Evolutionary conservation across 1,140 invertebrate species (phyloP), one percentile per base, ranked within the genome.

Genomic region (Papilio aristodemus): DNA sequence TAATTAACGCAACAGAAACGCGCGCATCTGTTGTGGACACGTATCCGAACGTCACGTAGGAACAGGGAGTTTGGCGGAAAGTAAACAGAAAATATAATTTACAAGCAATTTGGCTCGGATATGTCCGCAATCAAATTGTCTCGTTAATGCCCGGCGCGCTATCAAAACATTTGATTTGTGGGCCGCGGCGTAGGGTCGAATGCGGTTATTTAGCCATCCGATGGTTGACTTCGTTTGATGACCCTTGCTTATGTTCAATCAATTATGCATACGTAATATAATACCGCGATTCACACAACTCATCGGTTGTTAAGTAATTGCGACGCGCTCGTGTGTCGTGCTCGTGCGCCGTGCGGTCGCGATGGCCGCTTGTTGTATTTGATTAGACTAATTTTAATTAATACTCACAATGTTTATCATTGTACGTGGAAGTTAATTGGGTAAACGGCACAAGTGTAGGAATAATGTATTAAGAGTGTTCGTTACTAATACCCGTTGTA

Each of bases 81-180:
- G 89, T 91, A 91, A 91, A 91, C 89, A 91, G 83, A 89, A 89
- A 91, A 91, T 89, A 91, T 91, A 90, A 91, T 91, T 91, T 91
- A 87, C 85, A 88, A 91, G 89, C 89, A 91, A 91, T 91, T 91
- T 91, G 84, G 80, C 87, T 85, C 79, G 85, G 84, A 89, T 91
- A 89, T 89, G 89, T 91, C 86, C 87, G 89, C 87, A 91, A 91
- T 91, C 89, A 91, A 91, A 91, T 91, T 91, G 89, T 91, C 89
- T 91, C 87, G 89, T 91, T 91, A 90, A 89, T 89, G 87, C 84
- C 82, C 74, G 77, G 85, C 80, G 63, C 75, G 87, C 89, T 91
- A 91, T 91, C 84, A 91, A 89, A 91, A 91, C 89, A 91, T 91
- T 91, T 91, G 89, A 91, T 91, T 91, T 91, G 89, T 91, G 86